Conservation (phyloP, 2,797 vertebrate species). For the Lepus townsendii region DNA sequence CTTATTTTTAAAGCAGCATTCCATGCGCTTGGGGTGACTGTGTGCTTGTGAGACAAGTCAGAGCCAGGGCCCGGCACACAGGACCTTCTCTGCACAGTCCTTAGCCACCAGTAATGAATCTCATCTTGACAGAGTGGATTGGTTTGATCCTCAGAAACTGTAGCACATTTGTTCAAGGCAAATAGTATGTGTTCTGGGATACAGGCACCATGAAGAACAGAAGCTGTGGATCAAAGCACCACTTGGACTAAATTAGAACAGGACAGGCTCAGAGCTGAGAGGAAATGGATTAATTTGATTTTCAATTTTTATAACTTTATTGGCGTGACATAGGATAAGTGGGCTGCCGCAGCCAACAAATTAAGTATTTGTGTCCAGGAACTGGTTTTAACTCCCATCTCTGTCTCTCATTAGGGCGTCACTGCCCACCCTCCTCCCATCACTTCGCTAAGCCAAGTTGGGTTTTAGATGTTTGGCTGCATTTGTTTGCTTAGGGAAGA, state of each 20-base stretch:
- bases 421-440: too few species aligned
- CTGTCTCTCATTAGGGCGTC: neutral
- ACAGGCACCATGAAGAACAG: neutral
- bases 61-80: neutral
- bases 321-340: conserved; percentile 63
- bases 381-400: neutral
- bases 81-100: neutral
- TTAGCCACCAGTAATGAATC: conserved; percentile 45
- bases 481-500: neutral
- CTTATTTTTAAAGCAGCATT: conserved; percentile 43
- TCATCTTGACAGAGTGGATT: conserved; percentile 11
- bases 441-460: neutral
- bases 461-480: neutral
- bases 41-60: neutral
- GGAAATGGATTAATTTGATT: conserved; percentile 72
- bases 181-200: conserved; percentile 25
- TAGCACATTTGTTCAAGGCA: conserved; percentile 1
- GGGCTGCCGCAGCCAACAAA: conserved; percentile 38
- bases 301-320: conserved; percentile 69
- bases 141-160: conserved; percentile 29
- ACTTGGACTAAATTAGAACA: conserved; percentile 55
- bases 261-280: conserved; percentile 9
- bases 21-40: neutral
- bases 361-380: conserved; percentile 49
- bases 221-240: conserved; percentile 40